A percentile compares a stretch with the other conserved stretches of the same genome.
Evolutionary conservation across 2,888 invertebrate genomes (phyloP).

Genomic region (Zeuzera pyrina): DNA sequence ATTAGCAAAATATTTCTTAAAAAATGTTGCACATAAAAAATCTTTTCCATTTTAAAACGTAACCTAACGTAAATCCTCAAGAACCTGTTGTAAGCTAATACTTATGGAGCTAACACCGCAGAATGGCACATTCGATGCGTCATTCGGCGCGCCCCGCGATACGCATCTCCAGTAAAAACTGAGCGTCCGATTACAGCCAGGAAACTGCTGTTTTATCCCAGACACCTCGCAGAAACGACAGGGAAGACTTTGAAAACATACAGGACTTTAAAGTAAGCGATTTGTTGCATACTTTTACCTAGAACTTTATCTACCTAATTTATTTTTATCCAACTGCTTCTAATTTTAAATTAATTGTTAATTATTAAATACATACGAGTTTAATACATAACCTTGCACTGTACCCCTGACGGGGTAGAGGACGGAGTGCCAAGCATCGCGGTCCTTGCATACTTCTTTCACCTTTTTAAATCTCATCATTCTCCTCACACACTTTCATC

Average conservation of each 20-base stretch:
- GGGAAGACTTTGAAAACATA: not conserved
- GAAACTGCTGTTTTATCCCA: constrained; percentile 60
- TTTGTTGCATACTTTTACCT: not conserved
- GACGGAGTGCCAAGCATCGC: not conserved
- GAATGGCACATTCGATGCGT: no score
- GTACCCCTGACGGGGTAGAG: not conserved
- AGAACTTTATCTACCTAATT: not conserved
- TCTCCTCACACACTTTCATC: no score
- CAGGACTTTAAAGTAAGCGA: no score
- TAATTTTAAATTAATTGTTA: not conserved
- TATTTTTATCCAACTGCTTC: not conserved
- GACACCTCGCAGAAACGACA: constrained; percentile 6
- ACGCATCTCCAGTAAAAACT: constrained; percentile 48
- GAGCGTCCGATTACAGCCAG: constrained; percentile 47
- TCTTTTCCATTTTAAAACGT: no score
- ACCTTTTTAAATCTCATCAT: no score
- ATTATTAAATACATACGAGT: not conserved
- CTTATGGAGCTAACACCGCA: no score
- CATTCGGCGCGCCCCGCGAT: no score
- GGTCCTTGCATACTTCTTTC: no score
- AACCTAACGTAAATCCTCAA: no score
- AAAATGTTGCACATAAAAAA: no score
- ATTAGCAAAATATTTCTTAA: no score
- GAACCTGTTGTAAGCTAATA: no score
- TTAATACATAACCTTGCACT: not conserved